These are phyloP conservation scores for Eleutherodactylus coqui DNA, from an alignment of 2,797 vertebrate species.

Conservation along the genomic window DNA sequence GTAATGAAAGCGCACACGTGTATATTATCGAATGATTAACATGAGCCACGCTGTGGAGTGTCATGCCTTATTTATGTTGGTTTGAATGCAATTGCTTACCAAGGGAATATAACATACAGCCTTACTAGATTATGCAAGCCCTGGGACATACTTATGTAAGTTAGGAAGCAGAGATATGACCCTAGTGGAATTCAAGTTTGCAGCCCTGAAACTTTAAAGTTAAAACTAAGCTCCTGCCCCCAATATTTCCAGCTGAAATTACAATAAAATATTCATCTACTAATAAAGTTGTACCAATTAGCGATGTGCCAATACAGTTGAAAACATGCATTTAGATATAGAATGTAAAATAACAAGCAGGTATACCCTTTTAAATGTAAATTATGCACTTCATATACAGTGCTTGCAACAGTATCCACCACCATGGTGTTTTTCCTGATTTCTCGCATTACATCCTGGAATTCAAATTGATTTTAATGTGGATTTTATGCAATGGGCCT, in stretches of 20 bases:
- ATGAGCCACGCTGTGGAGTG: conserved; percentile 26
- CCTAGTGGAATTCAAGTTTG: conserved; percentile 38
- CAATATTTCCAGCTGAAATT: neutral
- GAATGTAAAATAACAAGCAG: neutral
- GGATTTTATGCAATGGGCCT: too few species aligned
- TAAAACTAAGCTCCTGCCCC: neutral
- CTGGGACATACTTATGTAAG: conserved; percentile 18
- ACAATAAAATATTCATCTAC: conserved; percentile 13
- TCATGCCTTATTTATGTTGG: conserved; percentile 54
- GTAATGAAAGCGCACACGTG: conserved; percentile 24
- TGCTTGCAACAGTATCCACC: too few species aligned
- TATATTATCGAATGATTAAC: conserved; percentile 27
- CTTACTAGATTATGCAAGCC: conserved; percentile 53
- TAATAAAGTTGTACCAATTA: neutral
- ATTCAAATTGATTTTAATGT: too few species aligned
- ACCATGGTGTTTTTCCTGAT: too few species aligned
- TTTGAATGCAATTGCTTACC: neutral
- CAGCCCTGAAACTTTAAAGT: conserved; percentile 22
- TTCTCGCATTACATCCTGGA: too few species aligned
- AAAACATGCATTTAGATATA: neutral
- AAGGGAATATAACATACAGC: conserved; percentile 20
- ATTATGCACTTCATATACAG: neutral
- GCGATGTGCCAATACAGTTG: neutral
- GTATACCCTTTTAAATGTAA: neutral
- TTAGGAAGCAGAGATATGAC: conserved; percentile 2